Evolutionary conservation across 1,140 invertebrate genomes (phyloP), one percentile per base, ranked within the genome.

Genomic region (Cataglyphis hispanica): DNA sequence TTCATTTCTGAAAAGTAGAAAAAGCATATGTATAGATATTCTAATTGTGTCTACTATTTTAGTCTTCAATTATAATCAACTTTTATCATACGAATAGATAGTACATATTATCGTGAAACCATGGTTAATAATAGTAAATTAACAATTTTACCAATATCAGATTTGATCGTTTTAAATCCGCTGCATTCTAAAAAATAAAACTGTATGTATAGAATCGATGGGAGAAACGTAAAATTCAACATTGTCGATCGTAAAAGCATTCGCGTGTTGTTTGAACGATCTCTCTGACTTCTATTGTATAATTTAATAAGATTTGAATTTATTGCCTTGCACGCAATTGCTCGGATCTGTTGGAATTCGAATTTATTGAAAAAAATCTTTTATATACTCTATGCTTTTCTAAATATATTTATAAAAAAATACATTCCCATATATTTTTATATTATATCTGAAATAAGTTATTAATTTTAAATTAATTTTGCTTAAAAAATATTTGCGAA

Each of bases 241-340:
- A 60, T 61, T 80, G 81, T 66, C 86, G 69, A 85, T 87, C 70
- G 84, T 88, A 63, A 88, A 88, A 88, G 86, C 85, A 87, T 87
- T 90, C 81, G 78, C 85, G 69, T 90, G 87, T 87, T 87, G 63
- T 91, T 85, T 85, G 87, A 86, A 86, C 78, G 83, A 78, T 90
- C 74, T 78, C 78, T 69, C 66, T 64, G 58, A 31, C 46, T 64
- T 37, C 60, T 80, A 66, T 83, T 86, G 90, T 91, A 90, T 91
- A 89, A 91, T 92, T 92, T 83, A 84, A 87, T 88, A 88, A 89
- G 90, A 92, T 91, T 91, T 89, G 77, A 91, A 91, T 91, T 86
- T 87, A 90, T 89, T 61, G 84, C 46, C 84, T 25, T 46, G 46
- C 58, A 22, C 27, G 50, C 58, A 22, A 69, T 69, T 69, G 64